A percentile compares a stretch with the other conserved stretches of the same genome.
phyloP scores from a whole-genome alignment of 53 echinoderm and acorn worm species.

The Mesocentrotus franciscanus region DNA sequence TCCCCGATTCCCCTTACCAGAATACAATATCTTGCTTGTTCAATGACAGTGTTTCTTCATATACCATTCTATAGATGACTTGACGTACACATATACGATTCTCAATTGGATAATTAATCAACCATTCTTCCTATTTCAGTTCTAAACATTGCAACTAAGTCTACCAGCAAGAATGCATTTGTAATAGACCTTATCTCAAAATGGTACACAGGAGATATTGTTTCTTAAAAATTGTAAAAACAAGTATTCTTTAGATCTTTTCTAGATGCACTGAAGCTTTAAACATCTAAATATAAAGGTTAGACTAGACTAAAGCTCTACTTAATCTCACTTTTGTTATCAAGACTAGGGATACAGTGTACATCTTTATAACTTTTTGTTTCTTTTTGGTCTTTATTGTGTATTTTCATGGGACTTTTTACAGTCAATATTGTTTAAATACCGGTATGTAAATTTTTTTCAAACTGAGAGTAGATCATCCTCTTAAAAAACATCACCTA shows the following conservation, averaged over 20 bases:
- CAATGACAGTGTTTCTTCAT: conserved; percentile 25
- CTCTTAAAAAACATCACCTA: not conserved
- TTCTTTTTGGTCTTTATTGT: not conserved
- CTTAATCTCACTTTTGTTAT: not conserved
- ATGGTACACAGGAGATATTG: not conserved
- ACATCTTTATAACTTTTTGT: not conserved
- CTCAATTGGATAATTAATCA: not conserved
- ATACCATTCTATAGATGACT: not conserved
- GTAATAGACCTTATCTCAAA: not conserved
- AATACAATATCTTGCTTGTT: conserved; percentile 34
- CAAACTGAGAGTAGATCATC: too few relatives aligned
- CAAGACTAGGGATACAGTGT: not conserved
- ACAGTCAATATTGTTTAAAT: too few relatives aligned
- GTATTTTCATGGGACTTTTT: too few relatives aligned
- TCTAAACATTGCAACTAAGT: conserved; percentile 37
- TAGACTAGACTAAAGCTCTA: not conserved
- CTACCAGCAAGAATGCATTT: conserved; percentile 15
- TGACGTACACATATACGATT: not conserved
- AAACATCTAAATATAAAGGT: not conserved
- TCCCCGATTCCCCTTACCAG: not conserved
- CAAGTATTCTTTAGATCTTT: not conserved
- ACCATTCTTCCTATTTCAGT: conserved; percentile 44
- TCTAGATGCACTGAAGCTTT: not conserved
- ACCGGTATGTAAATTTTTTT: too few relatives aligned
- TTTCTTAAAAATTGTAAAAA: not conserved